Percentiles rank a stretch among this genome's conserved stretches.
These are phyloP conservation scores for Cheilosia urbana DNA, from an alignment of 2,888 invertebrate species.

Conservation along the genomic window DNA sequence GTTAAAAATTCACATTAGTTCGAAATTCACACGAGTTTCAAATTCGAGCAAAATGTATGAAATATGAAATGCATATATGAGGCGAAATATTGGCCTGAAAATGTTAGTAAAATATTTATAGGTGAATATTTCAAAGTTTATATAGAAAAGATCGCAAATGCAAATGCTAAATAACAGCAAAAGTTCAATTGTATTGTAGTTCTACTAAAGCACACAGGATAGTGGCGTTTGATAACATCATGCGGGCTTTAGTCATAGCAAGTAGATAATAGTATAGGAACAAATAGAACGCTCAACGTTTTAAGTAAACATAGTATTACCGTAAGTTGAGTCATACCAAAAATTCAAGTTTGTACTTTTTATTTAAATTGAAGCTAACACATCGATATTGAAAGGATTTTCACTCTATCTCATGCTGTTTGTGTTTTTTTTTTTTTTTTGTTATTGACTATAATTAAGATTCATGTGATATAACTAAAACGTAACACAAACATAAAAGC, in stretches of 20 bases:
- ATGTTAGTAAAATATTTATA: too few relatives aligned
- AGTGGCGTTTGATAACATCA: slow-evolving; percentile 51
- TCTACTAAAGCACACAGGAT: slow-evolving; percentile 48
- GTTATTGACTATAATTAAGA: slow-evolving; percentile 9
- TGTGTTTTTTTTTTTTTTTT: slow-evolving; percentile 1
- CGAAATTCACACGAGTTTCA: too few relatives aligned
- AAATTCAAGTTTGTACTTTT: not conserved
- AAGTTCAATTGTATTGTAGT: too few relatives aligned
- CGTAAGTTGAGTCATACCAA: slow-evolving; percentile 5
- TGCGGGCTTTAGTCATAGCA: slow-evolving; percentile 42
- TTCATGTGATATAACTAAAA: slow-evolving; percentile 13
- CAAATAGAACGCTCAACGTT: slow-evolving; percentile 21
- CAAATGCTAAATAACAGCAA: too few relatives aligned
- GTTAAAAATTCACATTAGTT: too few relatives aligned
- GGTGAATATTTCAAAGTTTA: too few relatives aligned
- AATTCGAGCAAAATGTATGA: too few relatives aligned
- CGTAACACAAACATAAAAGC: slow-evolving; percentile 66
- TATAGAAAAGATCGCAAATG: too few relatives aligned
- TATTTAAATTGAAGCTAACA: slow-evolving; percentile 44
- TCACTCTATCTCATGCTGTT: slow-evolving; percentile 68
- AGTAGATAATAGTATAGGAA: slow-evolving; percentile 9
- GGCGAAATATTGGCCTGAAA: too few relatives aligned
- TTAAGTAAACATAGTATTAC: slow-evolving; percentile 56
- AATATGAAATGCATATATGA: too few relatives aligned
- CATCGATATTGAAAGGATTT: slow-evolving; percentile 72